phyloP scores from a whole-genome alignment of 2,888 invertebrate genomes.

The Eupithecia pulchellata region DNA sequence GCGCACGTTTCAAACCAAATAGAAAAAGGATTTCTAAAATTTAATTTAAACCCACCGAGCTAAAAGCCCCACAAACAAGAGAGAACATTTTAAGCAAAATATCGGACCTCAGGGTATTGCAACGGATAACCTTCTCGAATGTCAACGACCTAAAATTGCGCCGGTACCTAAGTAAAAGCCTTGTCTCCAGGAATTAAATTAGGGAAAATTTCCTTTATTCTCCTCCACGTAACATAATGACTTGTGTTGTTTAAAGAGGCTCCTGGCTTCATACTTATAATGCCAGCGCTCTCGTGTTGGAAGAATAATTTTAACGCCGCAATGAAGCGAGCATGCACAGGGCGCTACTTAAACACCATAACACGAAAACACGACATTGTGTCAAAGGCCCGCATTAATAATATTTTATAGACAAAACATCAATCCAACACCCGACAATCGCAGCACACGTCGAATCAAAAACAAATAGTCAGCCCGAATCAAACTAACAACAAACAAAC shows the following conservation, averaged over 20 bases:
- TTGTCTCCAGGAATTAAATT: slow-evolving; percentile 66
- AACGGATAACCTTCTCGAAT: slow-evolving; percentile 62
- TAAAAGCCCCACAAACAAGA: slow-evolving; percentile 15
- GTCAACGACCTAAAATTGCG: slow-evolving; percentile 56
- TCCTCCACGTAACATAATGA: slow-evolving; percentile 53
- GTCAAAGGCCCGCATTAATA: slow-evolving; percentile 35
- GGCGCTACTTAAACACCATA: slow-evolving; percentile 22
- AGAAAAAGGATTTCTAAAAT: slow-evolving; percentile 11
- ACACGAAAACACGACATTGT: slow-evolving; percentile 34
- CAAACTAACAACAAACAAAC: slow-evolving; percentile 42
- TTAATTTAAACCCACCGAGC: slow-evolving; percentile 11
- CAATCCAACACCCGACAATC: slow-evolving; percentile 15
- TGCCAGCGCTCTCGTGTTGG: slow-evolving; percentile 25
- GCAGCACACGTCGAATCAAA: slow-evolving; percentile 32
- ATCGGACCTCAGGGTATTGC: slow-evolving; percentile 34
- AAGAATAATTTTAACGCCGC: slow-evolving; percentile 27
- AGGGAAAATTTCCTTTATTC: slow-evolving; percentile 57
- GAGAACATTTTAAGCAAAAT: slow-evolving; percentile 30
- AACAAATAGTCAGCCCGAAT: slow-evolving; percentile 34
- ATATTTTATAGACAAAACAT: slow-evolving; percentile 35
- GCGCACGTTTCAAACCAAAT: slow-evolving; percentile 9
- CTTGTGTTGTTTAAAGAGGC: slow-evolving; percentile 56
- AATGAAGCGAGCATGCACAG: slow-evolving; percentile 21
- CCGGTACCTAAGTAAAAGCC: slow-evolving; percentile 52
- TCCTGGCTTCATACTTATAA: slow-evolving; percentile 41